A percentile compares a stretch with the other conserved stretches of the same genome.
These are phyloP conservation scores for Euplagia quadripunctaria DNA, from an alignment of 2,888 invertebrate species.

Conservation along the genomic window DNA sequence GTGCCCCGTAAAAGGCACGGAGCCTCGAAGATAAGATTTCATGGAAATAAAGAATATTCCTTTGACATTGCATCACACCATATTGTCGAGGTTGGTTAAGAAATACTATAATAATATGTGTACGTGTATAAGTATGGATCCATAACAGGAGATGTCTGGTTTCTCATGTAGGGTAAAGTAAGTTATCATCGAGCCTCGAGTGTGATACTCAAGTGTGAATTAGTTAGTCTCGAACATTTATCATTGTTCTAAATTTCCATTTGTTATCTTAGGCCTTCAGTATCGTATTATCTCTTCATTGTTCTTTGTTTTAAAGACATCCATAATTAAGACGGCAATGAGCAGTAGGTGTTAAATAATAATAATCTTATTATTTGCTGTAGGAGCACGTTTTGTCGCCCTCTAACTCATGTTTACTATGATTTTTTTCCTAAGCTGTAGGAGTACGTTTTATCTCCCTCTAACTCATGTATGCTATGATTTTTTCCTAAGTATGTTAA, in stretches of 20 bases:
- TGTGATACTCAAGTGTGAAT: neutral
- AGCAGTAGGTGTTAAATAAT: neutral
- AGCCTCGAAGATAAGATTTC: constrained; percentile 11
- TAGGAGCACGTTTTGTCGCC: too few relatives aligned
- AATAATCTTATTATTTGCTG: too few relatives aligned
- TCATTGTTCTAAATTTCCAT: neutral
- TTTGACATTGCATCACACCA: constrained; percentile 17
- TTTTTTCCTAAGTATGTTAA: too few relatives aligned
- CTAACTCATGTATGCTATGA: too few relatives aligned
- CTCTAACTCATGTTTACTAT: too few relatives aligned
- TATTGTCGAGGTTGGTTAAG: neutral
- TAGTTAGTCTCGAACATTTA: neutral
- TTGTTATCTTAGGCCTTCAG: neutral
- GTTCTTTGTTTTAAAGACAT: constrained; percentile 2
- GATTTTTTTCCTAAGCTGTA: too few relatives aligned
- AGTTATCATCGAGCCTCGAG: neutral
- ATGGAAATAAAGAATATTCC: constrained; percentile 31
- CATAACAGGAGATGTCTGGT: neutral
- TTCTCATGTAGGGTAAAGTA: neutral
- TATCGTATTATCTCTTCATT: neutral
- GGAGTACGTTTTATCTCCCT: too few relatives aligned
- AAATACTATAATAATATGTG: neutral
- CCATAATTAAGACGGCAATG: neutral
- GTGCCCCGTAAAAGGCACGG: constrained; percentile 21
- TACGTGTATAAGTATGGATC: neutral